phyloP scores from a whole-genome alignment of 2,888 invertebrate genomes.

The Aquatica leii region DNA sequence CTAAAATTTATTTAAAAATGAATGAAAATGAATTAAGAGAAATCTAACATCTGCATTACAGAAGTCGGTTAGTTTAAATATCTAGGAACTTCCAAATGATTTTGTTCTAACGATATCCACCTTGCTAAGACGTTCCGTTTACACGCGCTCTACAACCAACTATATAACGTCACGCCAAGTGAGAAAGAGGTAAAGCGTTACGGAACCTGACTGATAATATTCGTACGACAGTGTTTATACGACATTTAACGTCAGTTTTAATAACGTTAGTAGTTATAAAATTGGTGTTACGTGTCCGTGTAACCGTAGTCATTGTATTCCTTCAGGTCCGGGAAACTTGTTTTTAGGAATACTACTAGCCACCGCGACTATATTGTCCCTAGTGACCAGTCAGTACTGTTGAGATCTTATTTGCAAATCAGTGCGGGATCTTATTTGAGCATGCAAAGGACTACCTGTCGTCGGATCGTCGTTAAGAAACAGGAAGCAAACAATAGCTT shows the following conservation, averaged over 20 bases:
- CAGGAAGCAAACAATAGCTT: no score
- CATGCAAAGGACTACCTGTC: no score
- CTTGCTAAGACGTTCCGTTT: background rate
- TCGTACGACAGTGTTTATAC: background rate
- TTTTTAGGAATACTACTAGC: no score
- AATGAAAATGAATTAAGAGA: background rate
- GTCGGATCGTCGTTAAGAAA: no score
- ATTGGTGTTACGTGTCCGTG: slow-evolving; percentile 1
- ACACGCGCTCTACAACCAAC: background rate
- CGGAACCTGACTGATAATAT: background rate
- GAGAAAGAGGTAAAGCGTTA: slow-evolving; percentile 1
- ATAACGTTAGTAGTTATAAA: slow-evolving; percentile 3
- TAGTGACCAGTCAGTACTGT: no score
- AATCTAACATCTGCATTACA: background rate
- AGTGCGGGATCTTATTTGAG: no score
- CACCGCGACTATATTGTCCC: no score
- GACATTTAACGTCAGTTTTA: slow-evolving; percentile 2
- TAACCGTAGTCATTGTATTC: background rate
- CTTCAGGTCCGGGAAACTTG: no score
- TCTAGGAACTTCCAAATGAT: background rate
- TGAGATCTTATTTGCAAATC: no score
- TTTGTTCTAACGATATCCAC: background rate
- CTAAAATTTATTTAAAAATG: background rate
- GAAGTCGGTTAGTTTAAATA: slow-evolving; percentile 1
- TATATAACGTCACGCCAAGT: slow-evolving; percentile 4